Base-by-base conservation (phyloP, 2,888 invertebrate species). In the Argynnis bischoffii region DNA sequence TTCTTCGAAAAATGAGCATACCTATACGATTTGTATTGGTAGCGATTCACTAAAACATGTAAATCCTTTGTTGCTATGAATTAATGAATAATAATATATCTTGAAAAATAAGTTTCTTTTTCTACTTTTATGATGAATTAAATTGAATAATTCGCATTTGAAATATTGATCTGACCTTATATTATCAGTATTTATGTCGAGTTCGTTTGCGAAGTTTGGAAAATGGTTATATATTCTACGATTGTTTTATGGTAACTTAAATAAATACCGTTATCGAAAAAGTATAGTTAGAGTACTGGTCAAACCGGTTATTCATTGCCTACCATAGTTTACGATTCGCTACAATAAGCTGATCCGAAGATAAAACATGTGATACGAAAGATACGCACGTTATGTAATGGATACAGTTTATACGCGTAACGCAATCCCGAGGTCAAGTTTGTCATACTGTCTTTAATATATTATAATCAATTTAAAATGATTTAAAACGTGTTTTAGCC, bases 21-120 rank as follows among this genome's bases (percentile, higher is more conserved):
- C 51, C 41, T 57, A 61, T 70, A 70, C 81, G 82, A 82, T 81
- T 80, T 79, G 77, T 74, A 81, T 72, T 78, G 78, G 75, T 81
- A 80, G 81, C 77, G 82, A 83, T 69, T 70, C 69, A 67, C 63
- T 61, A 59, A 41, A 70, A 66, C 47, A 57, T 26, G 54, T 53
- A 16, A 56, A 66, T 51, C 54, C n/a, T 50, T 35, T 26, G 54
- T 26, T 53, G 55, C 68, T 70, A 51, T 69, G 72, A 72, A 74
- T 72, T 69, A 63, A 72, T 73, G 61, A 68, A 72, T 73, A 66
- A 59, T 64, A 73, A 72, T 66, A 26, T 26, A 61, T 18, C 57
- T 57, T 50, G 64, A 56, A 46, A 68, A 70, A 69, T 47, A 54
- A 69, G 67, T 65, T 35, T 65, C 18, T 61, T 48, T 26, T 47